Evolutionary conservation across 1,140 invertebrate genomes (phyloP), one percentile per base, ranked within the genome.

Genomic region (Bombus soroeensis): DNA sequence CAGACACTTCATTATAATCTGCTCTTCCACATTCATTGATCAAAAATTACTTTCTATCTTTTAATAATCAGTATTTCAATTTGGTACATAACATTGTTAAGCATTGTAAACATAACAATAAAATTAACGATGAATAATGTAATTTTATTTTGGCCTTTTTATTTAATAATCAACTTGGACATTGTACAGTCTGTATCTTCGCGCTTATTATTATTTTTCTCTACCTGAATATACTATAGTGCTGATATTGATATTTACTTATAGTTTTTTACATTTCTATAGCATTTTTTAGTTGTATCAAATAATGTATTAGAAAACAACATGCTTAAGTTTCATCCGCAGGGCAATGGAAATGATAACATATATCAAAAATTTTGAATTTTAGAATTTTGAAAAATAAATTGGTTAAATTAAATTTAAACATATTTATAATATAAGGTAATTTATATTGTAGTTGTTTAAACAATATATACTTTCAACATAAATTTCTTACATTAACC

Each of bases 171-270:
- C 76, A 84, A 86, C 88, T 88, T 81, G 37, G 25, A 83, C 89
- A 89, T 92, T 73, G 88, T 93, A 93, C 88, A 93, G 68, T 86
- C 59, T 47, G 6, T 93, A 93, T 92, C 94, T 94, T 95, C 93
- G 93, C 93, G 92, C 91, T 95, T 94, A 94, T 92, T 83, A 91
- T 91, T 93, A 93, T 92, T 77, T 25, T 73, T 74, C 39, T 53
- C 59, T 86, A 32, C 9, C 39, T 82, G 15, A 59, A 62, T 43
- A 72, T 81, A 13, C 22, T 59, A 75, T 28, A 72, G 28, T n/a
- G 39, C 66, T 77, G 18, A 78, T 83, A 34, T 77, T 73, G n/a
- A 82, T 76, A 34, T n/a, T 53, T 53, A 53, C 5, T 53, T 18
- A 64, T 32, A 77, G 68, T 57, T 78, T 37, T 70, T 39, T 41